These are phyloP conservation scores for Automeris io DNA, from an alignment of 2,888 invertebrate species.

Conservation along the genomic window DNA sequence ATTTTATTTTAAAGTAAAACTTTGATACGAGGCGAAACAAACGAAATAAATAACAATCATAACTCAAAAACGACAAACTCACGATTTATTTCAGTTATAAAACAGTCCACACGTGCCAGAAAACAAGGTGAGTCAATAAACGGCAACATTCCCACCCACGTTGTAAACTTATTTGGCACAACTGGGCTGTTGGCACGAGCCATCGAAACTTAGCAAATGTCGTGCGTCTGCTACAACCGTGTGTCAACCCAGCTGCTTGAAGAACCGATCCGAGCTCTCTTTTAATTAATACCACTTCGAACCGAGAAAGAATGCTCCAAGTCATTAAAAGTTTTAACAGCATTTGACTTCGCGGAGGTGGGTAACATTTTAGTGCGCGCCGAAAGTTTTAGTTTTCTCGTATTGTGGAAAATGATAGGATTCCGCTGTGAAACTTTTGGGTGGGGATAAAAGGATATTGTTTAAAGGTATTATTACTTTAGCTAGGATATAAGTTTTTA, in stretches of 20 bases:
- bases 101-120: conserved; percentile 8
- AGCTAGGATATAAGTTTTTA: background rate
- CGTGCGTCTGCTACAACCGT: conserved; percentile 16
- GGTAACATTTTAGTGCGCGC: conserved; percentile 58
- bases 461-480: conserved; percentile 6
- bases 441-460: conserved; percentile 9
- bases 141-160: conserved; percentile 26
- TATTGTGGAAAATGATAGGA: background rate
- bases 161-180: conserved; percentile 20
- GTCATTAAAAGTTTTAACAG: conserved; percentile 76
- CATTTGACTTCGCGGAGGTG: conserved; percentile 60
- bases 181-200: conserved; percentile 36
- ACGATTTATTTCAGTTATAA: background rate
- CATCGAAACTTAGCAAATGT: conserved; percentile 15
- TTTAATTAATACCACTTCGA: conserved; percentile 76
- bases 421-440: conserved; percentile 10
- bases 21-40: background rate
- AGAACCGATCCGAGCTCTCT: conserved; percentile 21
- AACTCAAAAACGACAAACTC: background rate
- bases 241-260: conserved; percentile 27
- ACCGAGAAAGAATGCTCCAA: conserved; percentile 72
- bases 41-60: background rate
- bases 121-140: conserved; percentile 17
- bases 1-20: too few relatives aligned
- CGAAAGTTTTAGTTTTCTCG: conserved; percentile 46